phyloP scores from a whole-genome alignment of 2,113 vertebrate species.

The Pedetes capensis region DNA sequence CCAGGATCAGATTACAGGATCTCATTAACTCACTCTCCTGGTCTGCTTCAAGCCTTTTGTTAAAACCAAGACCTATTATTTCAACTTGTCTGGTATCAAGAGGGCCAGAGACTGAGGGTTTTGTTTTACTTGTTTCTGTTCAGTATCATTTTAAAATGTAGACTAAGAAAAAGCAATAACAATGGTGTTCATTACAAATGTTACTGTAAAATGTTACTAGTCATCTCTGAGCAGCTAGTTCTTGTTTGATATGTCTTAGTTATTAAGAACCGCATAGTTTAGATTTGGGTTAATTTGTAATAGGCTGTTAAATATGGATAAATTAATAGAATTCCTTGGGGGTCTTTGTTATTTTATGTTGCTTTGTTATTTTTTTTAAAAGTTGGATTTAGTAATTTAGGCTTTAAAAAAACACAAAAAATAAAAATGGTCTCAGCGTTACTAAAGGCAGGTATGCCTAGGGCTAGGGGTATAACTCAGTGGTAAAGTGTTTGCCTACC shows the following conservation, averaged over 20 bases:
- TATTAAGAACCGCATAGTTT: conserved; percentile 64
- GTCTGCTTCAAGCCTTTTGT: conserved; percentile 75
- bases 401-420: background rate
- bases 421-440: conserved; percentile 49
- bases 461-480: background rate
- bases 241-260: conserved; percentile 57
- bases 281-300: conserved; percentile 64
- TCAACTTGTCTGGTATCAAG: conserved; percentile 60
- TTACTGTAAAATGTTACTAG: conserved; percentile 69
- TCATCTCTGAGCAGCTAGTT: conserved; percentile 24
- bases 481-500: background rate
- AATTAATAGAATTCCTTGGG: conserved; percentile 54
- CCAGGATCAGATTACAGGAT: conserved; percentile 80
- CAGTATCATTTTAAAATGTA: conserved; percentile 68
- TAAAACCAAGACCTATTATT: conserved; percentile 67
- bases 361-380: conserved; percentile 27
- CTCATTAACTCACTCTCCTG: conserved; percentile 77
- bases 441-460: background rate
- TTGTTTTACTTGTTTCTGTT: conserved; percentile 75
- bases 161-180: conserved; percentile 69
- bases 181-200: conserved; percentile 61
- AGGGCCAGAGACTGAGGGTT: conserved; percentile 54
- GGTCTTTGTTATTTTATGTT: conserved; percentile 42
- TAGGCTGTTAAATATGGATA: conserved; percentile 62
- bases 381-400: conserved; percentile 60